Evolutionary conservation across 2,113 vertebrate genomes (phyloP), one percentile per base, ranked within the genome.

Genomic region (Microcebus griseorufus): DNA sequence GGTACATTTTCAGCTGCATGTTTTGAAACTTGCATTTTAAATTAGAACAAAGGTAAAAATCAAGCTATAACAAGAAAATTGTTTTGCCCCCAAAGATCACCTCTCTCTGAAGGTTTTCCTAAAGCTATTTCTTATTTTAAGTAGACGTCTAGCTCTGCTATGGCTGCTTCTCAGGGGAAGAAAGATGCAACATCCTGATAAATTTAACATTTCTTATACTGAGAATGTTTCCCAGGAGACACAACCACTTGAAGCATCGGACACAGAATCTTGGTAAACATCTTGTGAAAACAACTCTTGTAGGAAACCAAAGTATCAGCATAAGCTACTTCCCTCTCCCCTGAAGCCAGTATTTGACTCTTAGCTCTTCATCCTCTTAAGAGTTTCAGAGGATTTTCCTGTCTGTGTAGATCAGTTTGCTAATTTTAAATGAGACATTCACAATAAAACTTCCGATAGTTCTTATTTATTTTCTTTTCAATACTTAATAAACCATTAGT

Each of bases 41-140:
- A 87, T 95, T 80, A 93, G 73, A 96, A 96, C 79, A 96, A 96
- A 97, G 58, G 51, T 76, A 97, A 95, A 95, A 95, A 83, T 91
- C 78, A 64, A 95, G 13, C 88, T 86, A 22, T 92, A 90, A 80
- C 72, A 89, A 70, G 51, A 72, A 97, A 96, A 93, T 83, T 92
- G 91, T 85, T 96, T 96, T 88, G 76, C 34, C 73, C 94, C 75
- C 18, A 53, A 97, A 96, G 91, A 92, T 96, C 79, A 76, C 39
- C 39, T 93, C 48, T 93, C 75, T 64, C 82, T 90, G 22, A 80
- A 89, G 88, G 25, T 94, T 96, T 96, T 27, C 45, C 55, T 80
- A 62, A 83, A 93, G 64, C 51, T 78, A 76, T 93, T 98, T 96
- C 53, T 98, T 93, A 95, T 93, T 96, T 96, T 96, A 95, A 91